Conservation (phyloP, 2,888 invertebrate genomes). For the Apocheima hispidaria region DNA sequence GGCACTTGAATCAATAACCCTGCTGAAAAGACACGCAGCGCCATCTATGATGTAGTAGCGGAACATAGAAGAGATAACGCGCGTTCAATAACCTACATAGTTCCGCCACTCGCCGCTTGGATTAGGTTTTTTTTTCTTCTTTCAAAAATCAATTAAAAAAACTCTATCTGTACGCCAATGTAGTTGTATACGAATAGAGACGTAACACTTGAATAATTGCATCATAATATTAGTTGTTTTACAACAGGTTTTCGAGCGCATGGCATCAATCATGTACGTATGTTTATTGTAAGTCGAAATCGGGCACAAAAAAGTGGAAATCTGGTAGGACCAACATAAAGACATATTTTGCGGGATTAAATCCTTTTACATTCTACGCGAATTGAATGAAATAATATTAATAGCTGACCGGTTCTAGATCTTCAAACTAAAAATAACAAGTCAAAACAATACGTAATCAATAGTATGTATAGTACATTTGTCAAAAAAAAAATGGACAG, state of each 20-base stretch:
- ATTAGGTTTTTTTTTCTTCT: neutral
- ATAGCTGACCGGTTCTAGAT: slow-evolving; percentile 16
- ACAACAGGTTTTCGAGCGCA: no score
- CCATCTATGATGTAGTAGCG: slow-evolving; percentile 47
- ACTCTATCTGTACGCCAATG: neutral
- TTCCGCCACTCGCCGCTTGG: slow-evolving; percentile 32
- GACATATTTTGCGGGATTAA: neutral
- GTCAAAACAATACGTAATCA: no score
- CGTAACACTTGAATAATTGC: no score
- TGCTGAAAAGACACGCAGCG: slow-evolving; percentile 33
- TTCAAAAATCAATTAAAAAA: neutral
- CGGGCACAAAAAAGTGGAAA: no score
- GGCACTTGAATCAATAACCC: slow-evolving; percentile 21
- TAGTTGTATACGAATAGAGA: no score
- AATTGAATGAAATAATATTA: slow-evolving; percentile 9
- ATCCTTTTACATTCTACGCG: slow-evolving; percentile 13
- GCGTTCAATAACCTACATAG: slow-evolving; percentile 13
- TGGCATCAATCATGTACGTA: no score
- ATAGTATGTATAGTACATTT: no score
- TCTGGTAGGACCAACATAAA: neutral
- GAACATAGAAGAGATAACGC: slow-evolving; percentile 22
- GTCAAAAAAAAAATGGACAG: no score
- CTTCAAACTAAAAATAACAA: no score
- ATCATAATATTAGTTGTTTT: no score
- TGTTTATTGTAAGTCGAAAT: neutral